These are phyloP conservation scores for Bothrops jararaca DNA, from an alignment of 2,113 vertebrate genomes.

Conservation along the genomic window DNA sequence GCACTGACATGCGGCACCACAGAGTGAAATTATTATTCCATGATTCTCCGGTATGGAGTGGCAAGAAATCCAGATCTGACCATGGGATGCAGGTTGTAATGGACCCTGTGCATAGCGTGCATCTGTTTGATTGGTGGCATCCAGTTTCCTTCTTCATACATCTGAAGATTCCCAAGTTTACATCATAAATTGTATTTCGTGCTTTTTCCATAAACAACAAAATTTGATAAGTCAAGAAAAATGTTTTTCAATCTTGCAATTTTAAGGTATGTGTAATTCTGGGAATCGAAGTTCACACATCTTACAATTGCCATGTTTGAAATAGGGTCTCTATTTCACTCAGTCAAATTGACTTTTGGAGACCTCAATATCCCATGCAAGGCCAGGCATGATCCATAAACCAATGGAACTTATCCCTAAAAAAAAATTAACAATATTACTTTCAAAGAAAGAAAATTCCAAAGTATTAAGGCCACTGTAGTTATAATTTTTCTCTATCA, in stretches of 20 bases:
- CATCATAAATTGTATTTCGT: constrained; percentile 45
- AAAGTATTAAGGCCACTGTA: not conserved
- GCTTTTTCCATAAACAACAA: constrained; percentile 47
- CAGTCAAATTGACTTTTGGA: not conserved
- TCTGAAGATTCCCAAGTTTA: constrained; percentile 50
- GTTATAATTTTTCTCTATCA: not conserved
- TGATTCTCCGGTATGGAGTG: constrained; percentile 79
- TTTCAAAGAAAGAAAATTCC: not conserved
- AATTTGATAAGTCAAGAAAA: constrained; percentile 52
- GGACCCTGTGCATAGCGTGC: constrained; percentile 93
- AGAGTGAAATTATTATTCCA: constrained; percentile 91
- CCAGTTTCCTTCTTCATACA: constrained; percentile 87
- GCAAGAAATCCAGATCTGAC: constrained; percentile 82
- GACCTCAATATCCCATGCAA: not conserved
- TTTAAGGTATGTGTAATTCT: not conserved
- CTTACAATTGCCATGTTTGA: not conserved
- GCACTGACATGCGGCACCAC: constrained; percentile 96
- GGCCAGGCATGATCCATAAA: not conserved
- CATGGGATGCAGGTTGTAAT: constrained; percentile 88
- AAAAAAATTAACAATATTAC: not conserved
- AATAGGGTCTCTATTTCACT: not conserved
- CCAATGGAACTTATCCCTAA: not conserved
- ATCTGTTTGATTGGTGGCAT: constrained; percentile 97
- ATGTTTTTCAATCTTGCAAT: not conserved
- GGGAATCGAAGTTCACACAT: not conserved